phyloP scores from a whole-genome alignment of 2,113 vertebrate species.

The Tupaia tana region DNA sequence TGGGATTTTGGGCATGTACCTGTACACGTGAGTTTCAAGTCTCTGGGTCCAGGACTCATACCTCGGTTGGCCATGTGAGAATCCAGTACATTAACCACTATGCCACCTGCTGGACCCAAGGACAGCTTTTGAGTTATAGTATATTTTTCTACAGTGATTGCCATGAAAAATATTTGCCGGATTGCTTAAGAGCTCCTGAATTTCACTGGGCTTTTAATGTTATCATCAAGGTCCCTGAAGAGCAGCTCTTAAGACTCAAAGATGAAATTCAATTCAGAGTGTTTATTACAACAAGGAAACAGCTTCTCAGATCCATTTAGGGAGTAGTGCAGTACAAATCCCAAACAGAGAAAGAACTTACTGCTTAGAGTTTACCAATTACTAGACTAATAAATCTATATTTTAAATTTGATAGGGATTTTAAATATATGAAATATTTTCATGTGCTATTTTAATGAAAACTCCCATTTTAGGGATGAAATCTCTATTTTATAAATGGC shows the following conservation, averaged over 20 bases:
- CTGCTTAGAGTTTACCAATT: not conserved
- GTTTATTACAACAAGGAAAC: not conserved
- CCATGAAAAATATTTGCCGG: not conserved
- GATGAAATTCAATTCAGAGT: slow-evolving; percentile 20
- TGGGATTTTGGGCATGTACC: no score
- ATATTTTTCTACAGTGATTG: not conserved
- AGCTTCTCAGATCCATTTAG: not conserved
- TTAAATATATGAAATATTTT: slow-evolving; percentile 9
- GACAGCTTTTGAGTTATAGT: not conserved
- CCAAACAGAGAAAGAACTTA: not conserved
- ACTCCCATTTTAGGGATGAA: not conserved
- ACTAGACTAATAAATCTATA: not conserved
- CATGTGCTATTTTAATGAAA: not conserved
- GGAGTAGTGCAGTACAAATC: not conserved
- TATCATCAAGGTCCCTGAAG: not conserved
- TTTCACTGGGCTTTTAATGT: slow-evolving; percentile 1
- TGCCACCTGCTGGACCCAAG: no score
- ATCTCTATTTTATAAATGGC: not conserved
- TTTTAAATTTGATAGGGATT: not conserved
- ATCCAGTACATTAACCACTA: no score
- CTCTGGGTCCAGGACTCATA: no score
- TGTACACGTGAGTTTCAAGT: no score
- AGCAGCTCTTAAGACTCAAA: slow-evolving; percentile 36
- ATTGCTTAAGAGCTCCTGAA: not conserved
- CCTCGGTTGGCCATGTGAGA: no score